Conservation (phyloP, 64 coral and sea anemone genomes). For the Dendrophyllia cribrosa region DNA sequence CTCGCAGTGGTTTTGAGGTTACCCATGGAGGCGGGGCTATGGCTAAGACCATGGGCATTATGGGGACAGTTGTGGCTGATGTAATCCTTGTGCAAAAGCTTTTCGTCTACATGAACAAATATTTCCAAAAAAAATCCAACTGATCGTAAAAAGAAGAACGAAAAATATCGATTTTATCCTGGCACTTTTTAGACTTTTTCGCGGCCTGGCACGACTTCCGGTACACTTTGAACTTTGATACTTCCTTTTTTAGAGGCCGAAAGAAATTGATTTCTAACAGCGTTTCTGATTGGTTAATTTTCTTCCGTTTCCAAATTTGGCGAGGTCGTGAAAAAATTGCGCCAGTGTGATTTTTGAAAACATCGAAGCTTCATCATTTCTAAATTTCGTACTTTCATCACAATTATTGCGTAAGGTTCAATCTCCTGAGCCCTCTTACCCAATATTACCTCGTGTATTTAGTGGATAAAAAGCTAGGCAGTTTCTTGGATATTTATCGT, state of each 20-base stretch:
- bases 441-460: constrained; percentile 1
- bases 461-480: constrained; percentile 13
- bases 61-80: too few relatives aligned
- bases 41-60: too few relatives aligned
- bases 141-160: too few relatives aligned
- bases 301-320: constrained; percentile 59
- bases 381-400: constrained; percentile 59
- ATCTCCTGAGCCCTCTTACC: constrained; percentile 21
- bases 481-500: constrained; percentile 35
- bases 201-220: too few relatives aligned
- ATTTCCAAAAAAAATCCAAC: too few relatives aligned
- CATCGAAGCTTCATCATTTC: constrained; percentile 63
- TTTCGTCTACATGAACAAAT: too few relatives aligned
- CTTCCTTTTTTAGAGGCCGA: constrained; percentile 50
- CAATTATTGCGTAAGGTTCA: constrained; percentile 75
- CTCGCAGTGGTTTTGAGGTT: too few relatives aligned
- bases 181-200: too few relatives aligned
- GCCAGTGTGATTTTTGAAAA: constrained; percentile 66
- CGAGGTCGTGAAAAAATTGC: constrained; percentile 46
- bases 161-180: too few relatives aligned
- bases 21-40: too few relatives aligned
- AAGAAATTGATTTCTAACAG: not conserved
- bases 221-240: constrained; percentile 39
- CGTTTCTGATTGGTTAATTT: constrained; percentile 54
- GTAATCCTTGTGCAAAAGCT: too few relatives aligned